Evolutionary conservation across 2,797 vertebrate species (phyloP).

Genomic region (Chaunax sp.): DNA sequence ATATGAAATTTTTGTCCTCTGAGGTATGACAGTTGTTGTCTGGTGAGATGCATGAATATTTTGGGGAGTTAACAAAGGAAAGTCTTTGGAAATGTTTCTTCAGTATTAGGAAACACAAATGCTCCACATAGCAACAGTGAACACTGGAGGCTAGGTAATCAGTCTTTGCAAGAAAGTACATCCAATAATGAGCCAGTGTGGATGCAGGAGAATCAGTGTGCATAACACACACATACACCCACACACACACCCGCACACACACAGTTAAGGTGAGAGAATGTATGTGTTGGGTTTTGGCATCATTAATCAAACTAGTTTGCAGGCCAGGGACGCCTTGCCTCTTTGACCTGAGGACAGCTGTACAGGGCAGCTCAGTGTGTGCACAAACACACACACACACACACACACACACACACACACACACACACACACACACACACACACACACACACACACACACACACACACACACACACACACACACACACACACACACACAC

Average conservation of each 20-base stretch:
- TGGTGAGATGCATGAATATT: slow-evolving; percentile 8
- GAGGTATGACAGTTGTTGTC: background rate
- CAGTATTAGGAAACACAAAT: slow-evolving; percentile 23
- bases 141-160: slow-evolving; percentile 15
- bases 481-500: background rate
- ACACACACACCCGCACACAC: background rate
- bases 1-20: slow-evolving; percentile 9
- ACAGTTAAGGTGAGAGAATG: slow-evolving; percentile 19
- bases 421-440: slow-evolving; percentile 5
- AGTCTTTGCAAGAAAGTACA: slow-evolving; percentile 12
- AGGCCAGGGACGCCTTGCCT: slow-evolving; percentile 60
- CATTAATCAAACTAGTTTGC: slow-evolving; percentile 75
- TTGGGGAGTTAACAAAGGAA: background rate
- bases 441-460: slow-evolving; percentile 10
- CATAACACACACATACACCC: background rate
- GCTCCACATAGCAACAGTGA: background rate
- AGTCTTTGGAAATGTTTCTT: slow-evolving; percentile 13
- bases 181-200: slow-evolving; percentile 37
- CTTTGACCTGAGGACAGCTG: slow-evolving; percentile 66
- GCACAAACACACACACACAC: slow-evolving; percentile 17
- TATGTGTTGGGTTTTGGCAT: slow-evolving; percentile 40
- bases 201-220: slow-evolving; percentile 25
- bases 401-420: background rate
- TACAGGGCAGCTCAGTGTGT: slow-evolving; percentile 25
- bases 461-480: slow-evolving; percentile 13